Base-by-base conservation (phyloP, 2,797 vertebrate genomes). In the Oryzias sinensis region DNA sequence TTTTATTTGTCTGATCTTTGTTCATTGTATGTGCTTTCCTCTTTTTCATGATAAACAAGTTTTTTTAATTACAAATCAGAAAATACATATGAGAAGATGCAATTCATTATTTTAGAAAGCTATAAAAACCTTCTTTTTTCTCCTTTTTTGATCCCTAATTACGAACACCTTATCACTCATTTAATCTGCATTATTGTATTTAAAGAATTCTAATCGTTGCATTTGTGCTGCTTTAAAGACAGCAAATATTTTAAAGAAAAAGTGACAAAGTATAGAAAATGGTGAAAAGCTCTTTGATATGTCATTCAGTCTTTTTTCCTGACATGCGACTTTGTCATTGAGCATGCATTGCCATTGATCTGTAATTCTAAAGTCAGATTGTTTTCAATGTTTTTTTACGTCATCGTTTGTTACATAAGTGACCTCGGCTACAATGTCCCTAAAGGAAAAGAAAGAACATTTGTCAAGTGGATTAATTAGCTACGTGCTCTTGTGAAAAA, bases 301-400 rank as follows among this genome's bases (percentile, higher is more conserved):
- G 24, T 53, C 33, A 61, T 43, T 14, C 14, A 20, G 46, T 44
- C 33, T 53, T 68, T 62, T 70, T 57, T 58, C 56, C 54, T 60
- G 9, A 44, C 43, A n/a, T 50, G 9, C 50, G 44, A n/a, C 49
- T 47, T 1, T 50, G 68, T 33, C 56, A 27, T 43, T 49, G 43
- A 47, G 40, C 45, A 47, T 49, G 43, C 33, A 24, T 4, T 20
- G 16, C 55, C 41, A 51, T 54, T 60, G 27, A 77, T 65, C 42
- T 41, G 7, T 17, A 43, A 61, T 66, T 56, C 40, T 55, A 16
- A 42, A 45, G 43, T 54, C 46, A 16, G 49, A 47, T 49, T 49
- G 20, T 48, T 61, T 11, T 8, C 22, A 57, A 27, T 41, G 18
- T 43, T 42, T 14, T 44, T 51, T 14, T 50, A 49, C 1, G 4